Evolutionary conservation across 92 coral and sea anemone genomes (phyloP).

Genomic region (Zoanthus gigantus): DNA sequence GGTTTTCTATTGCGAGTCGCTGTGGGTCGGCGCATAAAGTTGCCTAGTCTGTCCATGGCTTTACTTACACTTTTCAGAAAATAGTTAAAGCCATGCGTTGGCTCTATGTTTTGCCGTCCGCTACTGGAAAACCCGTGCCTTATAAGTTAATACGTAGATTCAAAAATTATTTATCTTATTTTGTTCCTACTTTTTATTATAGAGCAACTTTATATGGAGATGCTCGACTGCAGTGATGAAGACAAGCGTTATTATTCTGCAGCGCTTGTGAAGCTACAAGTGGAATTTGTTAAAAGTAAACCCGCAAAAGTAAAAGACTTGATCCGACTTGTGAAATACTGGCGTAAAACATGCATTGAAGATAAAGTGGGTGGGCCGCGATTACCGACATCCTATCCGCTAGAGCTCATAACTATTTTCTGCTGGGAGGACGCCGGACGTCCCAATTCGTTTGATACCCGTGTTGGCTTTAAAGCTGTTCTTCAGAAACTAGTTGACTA

Average conservation of each 20-base stretch:
- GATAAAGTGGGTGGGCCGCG: background rate
- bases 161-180: no score
- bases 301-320: slow-evolving; percentile 69
- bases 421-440: slow-evolving; percentile 54
- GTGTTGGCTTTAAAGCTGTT: slow-evolving; percentile 48
- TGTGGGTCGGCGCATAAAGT: no score
- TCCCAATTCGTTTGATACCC: slow-evolving; percentile 40
- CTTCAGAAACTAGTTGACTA: slow-evolving; percentile 6
- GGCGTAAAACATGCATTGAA: slow-evolving; percentile 54
- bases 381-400: slow-evolving; percentile 48
- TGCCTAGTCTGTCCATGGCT: no score
- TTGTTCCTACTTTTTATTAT: background rate
- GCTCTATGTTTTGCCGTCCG: no score
- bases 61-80: no score
- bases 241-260: slow-evolving; percentile 50
- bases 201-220: slow-evolving; percentile 14
- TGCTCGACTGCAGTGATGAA: background rate
- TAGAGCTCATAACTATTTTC: slow-evolving; percentile 54
- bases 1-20: no score
- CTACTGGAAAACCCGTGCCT: no score
- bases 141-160: no score
- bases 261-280: slow-evolving; percentile 51
- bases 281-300: slow-evolving; percentile 57
- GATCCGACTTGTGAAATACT: slow-evolving; percentile 71
- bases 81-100: no score